Evolutionary conservation across 2,797 vertebrate species (phyloP), one percentile per base, ranked within the genome.

Genomic region (Rachycentron canadum): DNA sequence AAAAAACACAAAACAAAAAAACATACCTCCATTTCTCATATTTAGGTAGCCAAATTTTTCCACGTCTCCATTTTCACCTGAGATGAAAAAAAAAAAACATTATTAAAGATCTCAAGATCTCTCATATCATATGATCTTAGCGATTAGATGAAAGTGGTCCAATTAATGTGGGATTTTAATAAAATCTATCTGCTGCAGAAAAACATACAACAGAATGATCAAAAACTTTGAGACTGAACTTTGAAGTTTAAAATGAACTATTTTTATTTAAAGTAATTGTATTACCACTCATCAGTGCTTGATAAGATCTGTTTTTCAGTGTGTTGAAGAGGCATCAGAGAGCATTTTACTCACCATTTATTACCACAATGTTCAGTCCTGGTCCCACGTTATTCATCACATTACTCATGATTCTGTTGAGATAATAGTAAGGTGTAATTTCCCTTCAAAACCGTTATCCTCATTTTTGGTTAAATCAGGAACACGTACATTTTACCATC

Each of bases 341-440:
- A 28, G 73, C 63, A 62, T 38, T 41, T 26, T 0, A 93, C 96
- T 95, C 91, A 99, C 98, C 96, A 0, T 98, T 95, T 67, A 97
- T 79, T 62, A 97, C 70, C 0, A 91, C 96, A 0, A 98, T 89
- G 81, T 99, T 98, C 73, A 99, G 88, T 26, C 97, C 97, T 81
- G 86, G 85, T 73, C 95, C 96, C 36, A 97, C 73, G 1, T 98
- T 98, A 86, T 97, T 96, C 66, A 90, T 78, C 65, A 95, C 72
- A 0, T 88, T 84, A 81, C 96, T 97, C 96, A 99, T 96, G 80
- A 98, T 77, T 8, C 97, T 98, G 91, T 61, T 60, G 72, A 86
- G 41, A 85, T 13, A 91, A 7, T 21, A 61, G 65, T 8, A 38
- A 65, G 30, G 34, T 45, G 40, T 11, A 74, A 34, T 74, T 63